Base-by-base conservation (phyloP, 2,797 vertebrate genomes). In the Tarsius wallacei region DNA sequence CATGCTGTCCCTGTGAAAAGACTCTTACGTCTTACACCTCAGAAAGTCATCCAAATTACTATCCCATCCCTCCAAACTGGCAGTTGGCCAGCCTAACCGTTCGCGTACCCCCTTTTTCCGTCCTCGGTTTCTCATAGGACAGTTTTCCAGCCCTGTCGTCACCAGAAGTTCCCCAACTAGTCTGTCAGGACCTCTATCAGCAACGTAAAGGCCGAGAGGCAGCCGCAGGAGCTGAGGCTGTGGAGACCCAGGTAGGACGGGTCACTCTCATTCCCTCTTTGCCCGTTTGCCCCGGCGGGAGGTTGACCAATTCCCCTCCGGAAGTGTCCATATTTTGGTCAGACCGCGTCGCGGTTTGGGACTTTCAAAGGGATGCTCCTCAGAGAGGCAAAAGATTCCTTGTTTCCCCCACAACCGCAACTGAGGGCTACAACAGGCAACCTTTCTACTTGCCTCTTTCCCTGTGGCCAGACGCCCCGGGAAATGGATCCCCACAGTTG, bases 401-500 rank as follows among this genome's bases (percentile, higher is more conserved):
- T 22, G 36, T 59, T 63, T 92, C 51, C 70, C 57, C 4, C 81
- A 78, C 14, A 49, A 63, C 22, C 77, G 9, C 70, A 53, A 1
- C 2, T 1, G 16, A 86, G 33, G 42, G 73, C 71, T 81, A 57
- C 24, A 36, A 24, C 11, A 61, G 49, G 59, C 15, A 3, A 22
- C 14, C 17, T 47, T 11, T 2, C 31, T 89, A 84, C 73, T 96
- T 90, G 82, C 77, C 93, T 84, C 33, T 81, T 77, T 55, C 77
- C 36, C 80, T 61, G 19, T 1, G 33, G 66, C 55, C 76, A 8
- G 70, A 59, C 9, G 12, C 76, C 33, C 0, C 14, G 0, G 49
- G n/a, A 17, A 5, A 26, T 53, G 7, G 78, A 33, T 59, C 61
- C 81, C 83, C 33, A 88, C 49, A 73, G 61, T 22, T 3, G 61